phyloP scores from a whole-genome alignment of 2,113 vertebrate genomes.

The Elaphurus davidianus region DNA sequence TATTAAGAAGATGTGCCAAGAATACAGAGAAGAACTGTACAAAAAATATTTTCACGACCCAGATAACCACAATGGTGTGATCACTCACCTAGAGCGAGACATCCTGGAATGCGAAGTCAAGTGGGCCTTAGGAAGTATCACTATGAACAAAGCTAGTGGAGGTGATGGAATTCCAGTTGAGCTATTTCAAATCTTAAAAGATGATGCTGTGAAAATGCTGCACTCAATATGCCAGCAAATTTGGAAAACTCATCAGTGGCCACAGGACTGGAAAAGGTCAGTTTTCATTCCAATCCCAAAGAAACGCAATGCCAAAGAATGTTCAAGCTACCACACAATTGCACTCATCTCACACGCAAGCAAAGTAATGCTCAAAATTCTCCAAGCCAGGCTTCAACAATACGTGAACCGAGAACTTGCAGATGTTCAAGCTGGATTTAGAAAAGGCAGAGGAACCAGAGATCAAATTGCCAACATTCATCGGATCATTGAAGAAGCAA shows the following conservation, averaged over 20 bases:
- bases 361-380: neutral
- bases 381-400: neutral
- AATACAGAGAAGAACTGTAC: neutral
- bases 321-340: accelerated
- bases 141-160: accelerated
- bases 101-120: neutral
- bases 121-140: accelerated
- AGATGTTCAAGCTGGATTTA: neutral
- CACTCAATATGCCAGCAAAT: neutral
- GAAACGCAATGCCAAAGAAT: neutral
- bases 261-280: neutral
- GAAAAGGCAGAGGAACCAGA: neutral
- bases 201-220: neutral
- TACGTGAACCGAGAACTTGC: accelerated
- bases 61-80: accelerated
- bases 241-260: neutral
- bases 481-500: accelerated
- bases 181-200: neutral
- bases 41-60: neutral
- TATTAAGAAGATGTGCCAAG: neutral
- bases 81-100: neutral
- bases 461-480: neutral
- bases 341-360: neutral
- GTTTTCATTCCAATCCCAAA: neutral
- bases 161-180: neutral